Conservation (phyloP, 2,888 invertebrate species). For the Aphidius colemani region DNA sequence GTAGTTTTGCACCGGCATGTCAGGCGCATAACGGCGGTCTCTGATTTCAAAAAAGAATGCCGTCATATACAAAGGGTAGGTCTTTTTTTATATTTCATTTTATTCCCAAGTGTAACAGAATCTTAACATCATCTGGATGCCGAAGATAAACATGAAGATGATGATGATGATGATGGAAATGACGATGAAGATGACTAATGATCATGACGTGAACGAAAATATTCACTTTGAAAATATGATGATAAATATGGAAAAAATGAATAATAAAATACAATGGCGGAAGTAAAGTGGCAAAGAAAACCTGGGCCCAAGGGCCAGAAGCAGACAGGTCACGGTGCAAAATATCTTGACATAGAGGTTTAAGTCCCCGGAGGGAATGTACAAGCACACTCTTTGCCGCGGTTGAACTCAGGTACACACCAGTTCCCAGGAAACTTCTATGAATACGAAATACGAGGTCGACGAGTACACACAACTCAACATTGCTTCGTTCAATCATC, state of each 20-base stretch:
- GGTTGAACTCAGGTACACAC: conserved; percentile 24
- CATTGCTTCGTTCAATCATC: conserved; percentile 51
- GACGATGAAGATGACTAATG: conserved; percentile 7
- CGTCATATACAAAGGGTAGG: neutral
- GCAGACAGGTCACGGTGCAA: conserved; percentile 17
- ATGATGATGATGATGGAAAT: neutral
- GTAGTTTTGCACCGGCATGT: conserved; percentile 25
- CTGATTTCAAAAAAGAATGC: conserved; percentile 13
- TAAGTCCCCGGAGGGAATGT: conserved; percentile 12
- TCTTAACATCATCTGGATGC: neutral
- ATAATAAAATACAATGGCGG: conserved; percentile 2
- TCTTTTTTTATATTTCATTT: too few species aligned
- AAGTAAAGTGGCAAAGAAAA: conserved; percentile 9
- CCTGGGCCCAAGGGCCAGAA: conserved; percentile 20
- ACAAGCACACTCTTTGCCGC: conserved; percentile 15
- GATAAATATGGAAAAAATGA: conserved; percentile 12
- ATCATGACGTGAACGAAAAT: too few species aligned
- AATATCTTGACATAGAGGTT: conserved; percentile 4
- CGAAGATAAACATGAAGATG: conserved; percentile 7
- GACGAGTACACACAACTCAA: conserved; percentile 32
- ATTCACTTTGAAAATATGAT: too few species aligned
- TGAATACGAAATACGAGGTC: conserved; percentile 57
- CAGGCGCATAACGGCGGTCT: conserved; percentile 30
- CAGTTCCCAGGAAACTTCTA: conserved; percentile 50
- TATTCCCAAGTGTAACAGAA: too few species aligned